Evolutionary conservation across 2,888 invertebrate genomes (phyloP).

Genomic region (Augiades crinisus): DNA sequence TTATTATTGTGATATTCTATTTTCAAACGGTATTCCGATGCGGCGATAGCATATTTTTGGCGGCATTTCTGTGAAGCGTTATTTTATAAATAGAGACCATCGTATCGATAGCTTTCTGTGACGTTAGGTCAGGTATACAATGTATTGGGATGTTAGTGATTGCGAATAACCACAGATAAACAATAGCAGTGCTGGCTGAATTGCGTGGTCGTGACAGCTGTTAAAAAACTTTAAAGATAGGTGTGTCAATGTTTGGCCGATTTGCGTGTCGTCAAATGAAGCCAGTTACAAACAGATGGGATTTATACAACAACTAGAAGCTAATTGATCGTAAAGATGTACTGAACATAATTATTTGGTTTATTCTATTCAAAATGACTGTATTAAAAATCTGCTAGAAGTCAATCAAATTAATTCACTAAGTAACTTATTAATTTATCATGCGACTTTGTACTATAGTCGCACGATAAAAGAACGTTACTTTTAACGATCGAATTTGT

Average conservation of each 20-base stretch:
- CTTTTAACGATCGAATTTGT: neutral
- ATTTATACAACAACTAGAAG: neutral
- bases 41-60: slow-evolving; percentile 35
- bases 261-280: slow-evolving; percentile 27
- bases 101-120: slow-evolving; percentile 23
- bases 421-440: slow-evolving; percentile 6
- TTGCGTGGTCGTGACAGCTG: slow-evolving; percentile 4
- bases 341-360: neutral
- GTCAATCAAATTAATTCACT: neutral
- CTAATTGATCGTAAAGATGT: neutral
- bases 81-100: slow-evolving; percentile 31
- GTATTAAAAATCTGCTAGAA: too few relatives aligned
- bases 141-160: slow-evolving; percentile 13
- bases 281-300: slow-evolving; percentile 13
- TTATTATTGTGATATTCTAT: slow-evolving; percentile 30
- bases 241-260: slow-evolving; percentile 44
- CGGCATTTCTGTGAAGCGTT: slow-evolving; percentile 32
- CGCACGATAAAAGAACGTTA: slow-evolving; percentile 19
- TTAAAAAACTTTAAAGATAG: slow-evolving; percentile 30
- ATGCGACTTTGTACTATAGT: slow-evolving; percentile 23
- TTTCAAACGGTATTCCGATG: slow-evolving; percentile 31
- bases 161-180: slow-evolving; percentile 16
- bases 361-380: too few relatives aligned
- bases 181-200: slow-evolving; percentile 23
- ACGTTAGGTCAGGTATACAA: slow-evolving; percentile 29